Evolutionary conservation across 2,888 invertebrate genomes (phyloP).

Genomic region (Diplolepis rosae): DNA sequence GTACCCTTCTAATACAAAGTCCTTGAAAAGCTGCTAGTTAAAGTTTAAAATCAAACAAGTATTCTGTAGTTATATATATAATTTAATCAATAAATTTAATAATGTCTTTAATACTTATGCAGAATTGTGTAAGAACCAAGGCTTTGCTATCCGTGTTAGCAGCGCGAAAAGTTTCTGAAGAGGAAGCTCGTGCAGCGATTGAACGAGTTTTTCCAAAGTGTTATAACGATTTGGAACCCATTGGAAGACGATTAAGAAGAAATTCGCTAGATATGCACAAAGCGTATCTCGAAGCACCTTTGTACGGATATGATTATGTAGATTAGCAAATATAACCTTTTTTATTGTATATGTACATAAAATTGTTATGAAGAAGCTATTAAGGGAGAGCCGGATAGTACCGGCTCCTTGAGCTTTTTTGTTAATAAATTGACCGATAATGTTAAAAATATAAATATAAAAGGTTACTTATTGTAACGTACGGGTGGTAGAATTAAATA

Average conservation of each 20-base stretch:
- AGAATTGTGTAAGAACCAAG: constrained; percentile 93
- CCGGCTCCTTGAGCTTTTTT: too few species aligned
- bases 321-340: not conserved
- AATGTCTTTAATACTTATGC: constrained; percentile 54
- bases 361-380: not conserved
- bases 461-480: too few species aligned
- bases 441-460: too few species aligned
- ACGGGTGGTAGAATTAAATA: too few species aligned
- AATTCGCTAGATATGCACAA: constrained; percentile 85
- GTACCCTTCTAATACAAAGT: too few species aligned
- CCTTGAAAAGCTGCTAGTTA: too few species aligned
- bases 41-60: too few species aligned
- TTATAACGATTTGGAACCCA: constrained; percentile 93
- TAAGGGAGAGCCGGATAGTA: too few species aligned
- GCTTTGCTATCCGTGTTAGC: constrained; percentile 89
- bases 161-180: constrained; percentile 82
- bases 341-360: not conserved
- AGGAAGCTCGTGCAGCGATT: constrained; percentile 85
- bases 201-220: constrained; percentile 93
- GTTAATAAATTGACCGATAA: too few species aligned
- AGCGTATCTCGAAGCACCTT: constrained; percentile 76
- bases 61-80: too few species aligned
- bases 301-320: constrained; percentile 8
- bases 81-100: too few species aligned
- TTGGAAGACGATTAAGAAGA: constrained; percentile 85